Evolutionary conservation across 2,888 invertebrate genomes (phyloP).

Genomic region (Drosophila kuntzei): DNA sequence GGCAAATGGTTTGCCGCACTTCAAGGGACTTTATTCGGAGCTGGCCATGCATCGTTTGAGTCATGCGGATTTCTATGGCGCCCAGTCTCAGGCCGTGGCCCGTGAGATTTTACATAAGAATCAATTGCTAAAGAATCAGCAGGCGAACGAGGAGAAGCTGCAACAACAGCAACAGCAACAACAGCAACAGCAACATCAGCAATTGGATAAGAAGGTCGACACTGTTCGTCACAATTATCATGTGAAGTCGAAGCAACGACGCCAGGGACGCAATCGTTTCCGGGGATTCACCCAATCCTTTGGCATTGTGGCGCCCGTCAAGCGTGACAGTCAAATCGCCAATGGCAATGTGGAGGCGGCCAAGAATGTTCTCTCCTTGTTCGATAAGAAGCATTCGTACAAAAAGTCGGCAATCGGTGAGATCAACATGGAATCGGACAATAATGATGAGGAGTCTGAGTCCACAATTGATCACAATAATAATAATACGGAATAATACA

Average conservation of each 20-base stretch:
- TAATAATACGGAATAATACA: not conserved
- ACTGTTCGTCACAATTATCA: not conserved
- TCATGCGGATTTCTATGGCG: constrained; percentile 2
- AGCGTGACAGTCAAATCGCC: not conserved
- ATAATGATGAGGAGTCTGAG: not conserved
- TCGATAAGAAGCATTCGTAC: constrained; percentile 17
- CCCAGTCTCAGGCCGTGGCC: not conserved
- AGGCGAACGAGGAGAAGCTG: not conserved
- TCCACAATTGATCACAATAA: not conserved
- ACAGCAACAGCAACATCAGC: too few species aligned
- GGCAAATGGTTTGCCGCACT: not conserved
- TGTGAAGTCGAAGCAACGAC: constrained; percentile 19
- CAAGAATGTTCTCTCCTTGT: constrained; percentile 23
- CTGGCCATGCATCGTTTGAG: constrained; percentile 2
- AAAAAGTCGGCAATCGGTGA: not conserved
- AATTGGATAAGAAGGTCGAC: not conserved
- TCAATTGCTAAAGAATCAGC: not conserved
- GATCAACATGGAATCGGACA: not conserved
- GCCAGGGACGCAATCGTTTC: constrained; percentile 32
- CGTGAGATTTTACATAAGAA: not conserved
- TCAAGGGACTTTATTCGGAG: constrained; percentile 5
- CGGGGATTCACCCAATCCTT: constrained; percentile 43
- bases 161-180: too few species aligned
- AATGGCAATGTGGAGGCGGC: not conserved
- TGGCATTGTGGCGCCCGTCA: constrained; percentile 38